Base-by-base conservation (phyloP, 2,113 vertebrate genomes). In the Cricetomys ansorgei region DNA sequence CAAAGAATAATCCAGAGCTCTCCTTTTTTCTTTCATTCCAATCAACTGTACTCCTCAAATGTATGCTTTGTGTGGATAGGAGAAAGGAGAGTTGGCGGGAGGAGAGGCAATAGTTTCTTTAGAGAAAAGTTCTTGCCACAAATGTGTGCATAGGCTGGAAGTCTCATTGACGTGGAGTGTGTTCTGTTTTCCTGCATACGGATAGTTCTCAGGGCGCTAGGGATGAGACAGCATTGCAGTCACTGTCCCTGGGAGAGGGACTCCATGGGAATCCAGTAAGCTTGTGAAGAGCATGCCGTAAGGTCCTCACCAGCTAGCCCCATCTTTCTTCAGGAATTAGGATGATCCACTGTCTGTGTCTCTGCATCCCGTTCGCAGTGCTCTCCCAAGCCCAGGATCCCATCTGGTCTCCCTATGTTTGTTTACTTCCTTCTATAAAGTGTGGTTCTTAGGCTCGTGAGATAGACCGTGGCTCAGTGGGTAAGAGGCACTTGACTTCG, bases 31-130 rank as follows among this genome's bases (percentile, higher is more conserved):
- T 95, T 95, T 88, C 34, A 29, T 53, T 55, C 92, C 64, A 80
- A 88, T 96, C 87, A 72, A 50, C 92, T 94, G 43, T 88, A 57
- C 83, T 76, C 88, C 88, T 89, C 29, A 69, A 89, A 93, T 85
- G n/a, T 37, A 72, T 64, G 77, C 88, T 94, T 86, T 90, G 57
- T 96, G 87, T 91, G 92, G n/a, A 43, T 11, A 91, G 90, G 62
- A 91, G 75, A 76, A 57, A 65, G 77, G 57, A 81, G 65, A 37
- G 12, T 1, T 6, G 57, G 5, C 0, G 37, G 55, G 59, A 34
- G 72, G 34, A 50, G 45, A 92, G 48, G 83, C 81, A 80, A 91
- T 70, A 69, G 93, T 40, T 95, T 17, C 59, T 94, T 93, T 96
- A 75, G 96, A 45, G 31, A 40, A 72, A 79, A 89, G 76, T 59